Evolutionary conservation across 2,797 vertebrate species (phyloP).

Genomic region (Podarcis lilfordi): DNA sequence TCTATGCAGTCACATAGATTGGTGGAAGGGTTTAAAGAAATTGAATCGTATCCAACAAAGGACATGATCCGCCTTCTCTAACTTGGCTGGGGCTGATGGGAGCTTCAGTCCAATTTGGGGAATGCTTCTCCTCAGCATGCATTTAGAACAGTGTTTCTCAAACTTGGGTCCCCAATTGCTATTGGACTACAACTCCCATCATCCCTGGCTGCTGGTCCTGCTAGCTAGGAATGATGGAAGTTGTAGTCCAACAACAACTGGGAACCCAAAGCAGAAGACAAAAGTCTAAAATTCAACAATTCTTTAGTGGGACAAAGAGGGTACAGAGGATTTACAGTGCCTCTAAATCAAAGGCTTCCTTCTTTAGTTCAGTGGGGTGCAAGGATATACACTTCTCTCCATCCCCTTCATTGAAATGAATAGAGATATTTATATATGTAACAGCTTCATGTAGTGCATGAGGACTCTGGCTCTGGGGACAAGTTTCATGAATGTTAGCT

Average conservation of each 20-base stretch:
- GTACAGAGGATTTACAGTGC: neutral
- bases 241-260: too few species aligned
- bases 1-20: neutral
- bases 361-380: neutral
- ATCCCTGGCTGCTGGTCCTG: too few species aligned
- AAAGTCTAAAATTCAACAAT: neutral
- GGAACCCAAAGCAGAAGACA: neutral
- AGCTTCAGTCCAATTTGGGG: too few species aligned
- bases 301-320: neutral
- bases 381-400: neutral
- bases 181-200: too few species aligned
- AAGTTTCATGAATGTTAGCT: neutral
- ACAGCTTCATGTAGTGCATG: neutral
- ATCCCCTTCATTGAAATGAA: neutral
- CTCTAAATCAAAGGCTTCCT: neutral
- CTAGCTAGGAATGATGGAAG: too few species aligned
- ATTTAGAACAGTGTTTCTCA: too few species aligned
- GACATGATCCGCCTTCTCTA: neutral
- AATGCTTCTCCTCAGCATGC: too few species aligned
- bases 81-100: neutral
- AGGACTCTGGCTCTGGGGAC: too few species aligned
- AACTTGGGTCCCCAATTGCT: too few species aligned
- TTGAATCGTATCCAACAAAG: too few species aligned
- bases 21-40: too few species aligned
- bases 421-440: neutral